Evolutionary conservation across 2,888 invertebrate genomes (phyloP).

Genomic region (Napeogenes inachia): DNA sequence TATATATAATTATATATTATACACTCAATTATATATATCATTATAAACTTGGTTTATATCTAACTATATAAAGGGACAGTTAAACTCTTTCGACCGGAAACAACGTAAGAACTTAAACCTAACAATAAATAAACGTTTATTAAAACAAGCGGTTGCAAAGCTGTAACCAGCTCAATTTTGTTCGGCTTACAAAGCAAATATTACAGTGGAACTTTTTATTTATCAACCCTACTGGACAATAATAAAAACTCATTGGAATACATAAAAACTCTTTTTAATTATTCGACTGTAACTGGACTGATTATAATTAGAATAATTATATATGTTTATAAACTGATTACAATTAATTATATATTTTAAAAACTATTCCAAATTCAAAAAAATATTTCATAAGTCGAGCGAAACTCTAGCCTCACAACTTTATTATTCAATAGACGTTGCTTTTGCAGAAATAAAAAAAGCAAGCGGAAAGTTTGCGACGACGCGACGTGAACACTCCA

Average conservation of each 20-base stretch:
- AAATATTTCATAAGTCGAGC: constrained; percentile 19
- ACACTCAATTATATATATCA: too few relatives aligned
- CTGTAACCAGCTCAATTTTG: constrained; percentile 34
- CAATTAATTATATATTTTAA: background rate
- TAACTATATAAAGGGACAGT: background rate
- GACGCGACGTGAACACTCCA: constrained; percentile 46
- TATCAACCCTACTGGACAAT: constrained; percentile 1
- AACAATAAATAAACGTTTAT: constrained; percentile 26
- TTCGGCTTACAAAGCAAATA: constrained; percentile 36
- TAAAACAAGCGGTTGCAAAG: constrained; percentile 26
- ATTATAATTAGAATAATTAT: too few relatives aligned
- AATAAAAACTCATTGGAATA: background rate
- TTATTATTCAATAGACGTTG: constrained; percentile 39
- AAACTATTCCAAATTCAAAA: constrained; percentile 20
- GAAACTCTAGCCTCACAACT: constrained; percentile 32
- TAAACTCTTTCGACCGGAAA: background rate
- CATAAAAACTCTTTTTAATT: too few relatives aligned
- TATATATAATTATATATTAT: too few relatives aligned
- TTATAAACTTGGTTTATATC: too few relatives aligned
- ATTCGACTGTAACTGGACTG: too few relatives aligned
- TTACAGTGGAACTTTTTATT: constrained; percentile 35
- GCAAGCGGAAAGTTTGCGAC: constrained; percentile 46
- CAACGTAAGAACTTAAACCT: constrained; percentile 17
- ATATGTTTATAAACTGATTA: too few relatives aligned
- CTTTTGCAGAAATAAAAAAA: constrained; percentile 36